Evolutionary conservation across 2,888 invertebrate genomes (phyloP).

Genomic region (Pyrochroa serraticornis): DNA sequence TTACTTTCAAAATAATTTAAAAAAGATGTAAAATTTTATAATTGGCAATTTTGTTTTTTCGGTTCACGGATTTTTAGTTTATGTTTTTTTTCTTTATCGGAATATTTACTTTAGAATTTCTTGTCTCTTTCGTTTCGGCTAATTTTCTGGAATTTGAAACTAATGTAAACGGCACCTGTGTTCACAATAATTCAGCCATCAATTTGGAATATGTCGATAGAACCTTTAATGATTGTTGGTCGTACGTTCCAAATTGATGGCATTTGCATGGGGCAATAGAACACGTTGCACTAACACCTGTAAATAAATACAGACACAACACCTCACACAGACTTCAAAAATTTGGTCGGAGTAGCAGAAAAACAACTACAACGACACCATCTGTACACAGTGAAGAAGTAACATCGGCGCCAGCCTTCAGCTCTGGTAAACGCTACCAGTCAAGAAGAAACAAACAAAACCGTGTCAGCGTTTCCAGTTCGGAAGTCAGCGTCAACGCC

Average conservation of each 20-base stretch:
- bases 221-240: not conserved
- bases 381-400: slow-evolving; percentile 69
- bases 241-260: slow-evolving; percentile 19
- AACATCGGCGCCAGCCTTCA: slow-evolving; percentile 53
- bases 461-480: slow-evolving; percentile 20
- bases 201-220: too few species aligned
- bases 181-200: too few species aligned
- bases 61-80: too few species aligned
- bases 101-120: too few species aligned
- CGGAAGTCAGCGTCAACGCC: slow-evolving; percentile 52
- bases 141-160: too few species aligned
- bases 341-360: slow-evolving; percentile 56
- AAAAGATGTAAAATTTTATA: too few species aligned
- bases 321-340: slow-evolving; percentile 54
- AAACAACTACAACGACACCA: slow-evolving; percentile 64
- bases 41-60: too few species aligned
- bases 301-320: slow-evolving; percentile 58
- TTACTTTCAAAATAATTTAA: too few species aligned
- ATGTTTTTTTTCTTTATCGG: too few species aligned
- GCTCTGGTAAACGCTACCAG: slow-evolving; percentile 63
- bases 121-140: too few species aligned
- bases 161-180: too few species aligned
- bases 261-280: slow-evolving; percentile 14
- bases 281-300: slow-evolving; percentile 51
- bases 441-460: slow-evolving; percentile 54